Evolutionary conservation across 2,113 vertebrate genomes (phyloP), one percentile per base, ranked within the genome.

Genomic region (Urocitellus parryii): DNA sequence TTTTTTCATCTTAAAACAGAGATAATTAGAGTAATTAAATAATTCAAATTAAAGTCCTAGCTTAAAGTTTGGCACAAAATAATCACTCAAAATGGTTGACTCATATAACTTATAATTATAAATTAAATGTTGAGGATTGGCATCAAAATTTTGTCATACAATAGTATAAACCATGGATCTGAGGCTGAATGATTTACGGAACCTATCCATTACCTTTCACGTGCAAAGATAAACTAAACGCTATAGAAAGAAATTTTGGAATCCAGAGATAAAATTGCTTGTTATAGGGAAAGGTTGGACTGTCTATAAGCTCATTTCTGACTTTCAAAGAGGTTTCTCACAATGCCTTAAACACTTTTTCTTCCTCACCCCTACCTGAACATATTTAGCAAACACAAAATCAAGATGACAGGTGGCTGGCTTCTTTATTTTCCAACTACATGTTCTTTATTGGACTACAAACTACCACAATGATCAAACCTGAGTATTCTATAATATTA

Each of bases 401-500:
- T 61, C 51, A 89, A 89, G 65, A 58, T 56, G 27, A 51, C 6
- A 58, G 22, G 22, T 76, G 63, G 20, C n/a, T 9, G 16, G 22
- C 24, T 72, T 89, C 70, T 84, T 90, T 93, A 61, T 78, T 83
- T 94, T 37, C 74, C 68, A 84, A 39, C 2, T 51, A 68, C 73
- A 51, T 22, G 51, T 81, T 72, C 87, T 79, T 86, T 11, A 34
- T 9, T 81, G 76, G 61, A 37, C 92, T 95, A 80, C 37, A 96
- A 98, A 90, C 14, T 24, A 22, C 51, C 27, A 94, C 2, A 67
- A 24, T 94, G 87, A 80, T 89, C 24, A 48, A 95, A 76, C 56
- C 18, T 76, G 68, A 95, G 80, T 0, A 68, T 5, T 17, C 2
- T 77, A 61, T 16, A 85, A 18, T 16, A 42, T 34, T 89, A 1